Evolutionary conservation across 2,797 vertebrate species (phyloP).

Genomic region (Etheostoma nigrum): DNA sequence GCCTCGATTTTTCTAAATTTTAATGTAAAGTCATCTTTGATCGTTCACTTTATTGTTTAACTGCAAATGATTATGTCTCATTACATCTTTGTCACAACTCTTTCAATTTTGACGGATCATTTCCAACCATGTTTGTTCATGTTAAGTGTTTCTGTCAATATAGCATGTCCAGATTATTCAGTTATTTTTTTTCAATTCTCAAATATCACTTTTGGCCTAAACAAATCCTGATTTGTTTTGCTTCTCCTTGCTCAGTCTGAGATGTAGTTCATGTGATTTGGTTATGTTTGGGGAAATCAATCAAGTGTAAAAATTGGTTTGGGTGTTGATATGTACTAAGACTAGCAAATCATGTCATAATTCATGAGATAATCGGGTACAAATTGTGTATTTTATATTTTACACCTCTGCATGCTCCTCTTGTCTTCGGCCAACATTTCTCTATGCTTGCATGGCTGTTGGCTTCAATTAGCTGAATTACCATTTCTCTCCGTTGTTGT

Average conservation of each 20-base stretch:
- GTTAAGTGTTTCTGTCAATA: background rate
- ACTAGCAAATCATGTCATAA: background rate
- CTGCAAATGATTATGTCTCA: background rate
- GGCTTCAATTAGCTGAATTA: background rate
- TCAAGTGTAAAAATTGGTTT: background rate
- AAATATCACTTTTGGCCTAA: background rate
- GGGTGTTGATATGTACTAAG: background rate
- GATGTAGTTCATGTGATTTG: background rate
- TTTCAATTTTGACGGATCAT: background rate
- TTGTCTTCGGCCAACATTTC: constrained; percentile 2
- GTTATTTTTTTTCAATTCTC: background rate
- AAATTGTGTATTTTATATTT: constrained; percentile 14
- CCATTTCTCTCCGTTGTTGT: constrained; percentile 15
- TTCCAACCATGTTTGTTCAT: background rate
- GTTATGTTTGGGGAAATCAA: background rate
- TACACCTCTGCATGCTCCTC: constrained; percentile 42
- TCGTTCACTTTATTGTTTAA: background rate
- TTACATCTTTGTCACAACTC: background rate
- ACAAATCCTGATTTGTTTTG: background rate
- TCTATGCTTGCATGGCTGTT: constrained; percentile 17
- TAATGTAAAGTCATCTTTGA: background rate
- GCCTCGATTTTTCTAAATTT: background rate
- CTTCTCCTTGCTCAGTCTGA: background rate
- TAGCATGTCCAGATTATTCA: background rate
- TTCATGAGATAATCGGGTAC: background rate